Evolutionary conservation across 2,888 invertebrate species (phyloP), one percentile per base, ranked within the genome.

Genomic region (Ochropleura plecta): DNA sequence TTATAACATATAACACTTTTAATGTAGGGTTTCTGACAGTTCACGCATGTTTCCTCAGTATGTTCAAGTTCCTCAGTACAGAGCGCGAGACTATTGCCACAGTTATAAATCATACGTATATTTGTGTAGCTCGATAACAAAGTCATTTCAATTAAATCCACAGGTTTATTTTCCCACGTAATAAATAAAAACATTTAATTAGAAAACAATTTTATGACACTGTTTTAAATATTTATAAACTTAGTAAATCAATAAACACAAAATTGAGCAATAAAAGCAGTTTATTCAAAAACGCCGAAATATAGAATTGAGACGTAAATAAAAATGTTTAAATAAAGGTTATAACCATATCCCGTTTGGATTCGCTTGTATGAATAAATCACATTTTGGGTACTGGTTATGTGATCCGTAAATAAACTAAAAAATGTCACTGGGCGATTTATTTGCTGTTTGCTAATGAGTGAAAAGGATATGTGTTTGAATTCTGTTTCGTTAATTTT

Each of bases 401-500:
- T n/a, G 18, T 5, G 16, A 40, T 48, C 55, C 78, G 81, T 88
- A 90, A 89, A 89, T 88, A 78, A 84, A 85, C 70, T 77, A 79
- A 86, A 79, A 81, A 82, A 87, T 87, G 86, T 86, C 86, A 81
- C 82, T 78, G 82, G 0, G 76, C 77, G 82, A 88, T 90, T 89
- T 90, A 89, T 89, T 82, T 70, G 59, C 64, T 75, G 78, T 57
- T 73, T 73, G 75, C 75, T 89, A 89, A 89, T 89, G 89, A 89
- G 87, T 84, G 84, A 76, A 83, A 82, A 83, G 71, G 78, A 82
- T 84, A 66, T 64, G 73, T 68, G 59, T 84, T 76, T 65, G 66
- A 75, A 66, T 82, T 62, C 69, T 44, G 82, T 70, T 74, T 77
- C 73, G 68, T 71, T 77, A 53, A 69, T 30, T 42, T 30, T 40